Conservation (phyloP, 2,888 invertebrate species). For the Metalampra italica region DNA sequence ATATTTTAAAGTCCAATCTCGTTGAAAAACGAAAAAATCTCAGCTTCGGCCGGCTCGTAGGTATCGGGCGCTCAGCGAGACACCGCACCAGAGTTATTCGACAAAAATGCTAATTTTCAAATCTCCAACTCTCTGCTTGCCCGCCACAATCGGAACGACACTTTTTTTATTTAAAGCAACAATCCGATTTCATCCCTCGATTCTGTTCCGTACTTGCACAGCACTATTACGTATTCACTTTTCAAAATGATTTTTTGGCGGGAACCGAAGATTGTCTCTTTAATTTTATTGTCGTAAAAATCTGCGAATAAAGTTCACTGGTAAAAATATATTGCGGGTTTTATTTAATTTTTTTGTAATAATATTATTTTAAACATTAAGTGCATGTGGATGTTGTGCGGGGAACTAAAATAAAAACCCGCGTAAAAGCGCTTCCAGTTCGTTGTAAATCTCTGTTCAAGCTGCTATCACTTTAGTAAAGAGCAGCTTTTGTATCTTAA, state of each 20-base stretch:
- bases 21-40: slow-evolving; percentile 55
- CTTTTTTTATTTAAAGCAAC: slow-evolving; percentile 57
- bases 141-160: slow-evolving; percentile 62
- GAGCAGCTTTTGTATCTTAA: too few relatives aligned
- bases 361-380: too few relatives aligned
- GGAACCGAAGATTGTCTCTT: too few relatives aligned
- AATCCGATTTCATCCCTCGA: slow-evolving; percentile 45
- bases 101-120: slow-evolving; percentile 78
- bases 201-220: slow-evolving; percentile 25
- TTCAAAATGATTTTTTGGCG: slow-evolving; percentile 27
- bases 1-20: slow-evolving; percentile 66
- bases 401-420: too few relatives aligned
- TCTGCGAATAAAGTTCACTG: too few relatives aligned
- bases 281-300: too few relatives aligned
- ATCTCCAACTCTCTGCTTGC: slow-evolving; percentile 66
- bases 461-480: too few relatives aligned
- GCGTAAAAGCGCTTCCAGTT: too few relatives aligned
- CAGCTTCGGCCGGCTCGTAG: slow-evolving; percentile 53
- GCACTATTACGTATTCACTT: slow-evolving; percentile 20
- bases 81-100: slow-evolving; percentile 74
- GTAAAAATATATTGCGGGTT: too few relatives aligned
- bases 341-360: too few relatives aligned
- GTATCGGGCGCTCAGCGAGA: slow-evolving; percentile 72
- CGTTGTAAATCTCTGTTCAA: too few relatives aligned
- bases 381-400: too few relatives aligned